A percentile compares a stretch with the other conserved stretches of the same genome.
These are phyloP conservation scores for Sterrhoptilus dennistouni DNA, from an alignment of 2,113 vertebrate genomes.

Conservation along the genomic window DNA sequence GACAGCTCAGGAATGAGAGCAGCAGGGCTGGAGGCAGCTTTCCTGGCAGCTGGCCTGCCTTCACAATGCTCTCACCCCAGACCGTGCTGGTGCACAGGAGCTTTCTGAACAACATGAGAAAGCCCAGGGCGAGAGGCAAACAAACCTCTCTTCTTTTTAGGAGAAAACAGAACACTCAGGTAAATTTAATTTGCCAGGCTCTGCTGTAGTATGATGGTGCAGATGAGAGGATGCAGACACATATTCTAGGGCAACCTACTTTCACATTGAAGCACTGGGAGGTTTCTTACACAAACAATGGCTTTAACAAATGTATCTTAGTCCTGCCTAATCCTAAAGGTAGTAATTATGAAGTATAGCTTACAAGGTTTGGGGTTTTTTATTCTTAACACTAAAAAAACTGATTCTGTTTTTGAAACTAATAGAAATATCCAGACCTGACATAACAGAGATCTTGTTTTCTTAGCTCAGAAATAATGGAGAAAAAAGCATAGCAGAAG, in stretches of 20 bases:
- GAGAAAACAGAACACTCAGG: neutral
- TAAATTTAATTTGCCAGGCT: slow-evolving; percentile 40
- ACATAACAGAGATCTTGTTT: neutral
- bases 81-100: neutral
- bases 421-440: neutral
- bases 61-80: neutral
- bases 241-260: neutral
- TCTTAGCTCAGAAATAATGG: neutral
- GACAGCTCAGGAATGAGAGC: neutral
- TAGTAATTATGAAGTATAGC: neutral
- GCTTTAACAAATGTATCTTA: neutral
- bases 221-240: neutral
- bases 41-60: slow-evolving; percentile 17
- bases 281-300: neutral
- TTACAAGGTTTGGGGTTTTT: neutral
- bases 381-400: neutral
- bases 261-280: neutral
- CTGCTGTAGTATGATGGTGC: neutral
- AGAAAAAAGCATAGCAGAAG: neutral
- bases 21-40: slow-evolving; percentile 38
- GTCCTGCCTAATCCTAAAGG: neutral
- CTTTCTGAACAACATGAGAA: neutral
- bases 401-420: neutral
- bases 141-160: neutral
- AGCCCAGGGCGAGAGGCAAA: slow-evolving; percentile 44